Percentiles rank a stretch among this genome's conserved stretches.
Conservation (phyloP, 1,140 invertebrate species). For the Lamellibrachia luymesi region DNA sequence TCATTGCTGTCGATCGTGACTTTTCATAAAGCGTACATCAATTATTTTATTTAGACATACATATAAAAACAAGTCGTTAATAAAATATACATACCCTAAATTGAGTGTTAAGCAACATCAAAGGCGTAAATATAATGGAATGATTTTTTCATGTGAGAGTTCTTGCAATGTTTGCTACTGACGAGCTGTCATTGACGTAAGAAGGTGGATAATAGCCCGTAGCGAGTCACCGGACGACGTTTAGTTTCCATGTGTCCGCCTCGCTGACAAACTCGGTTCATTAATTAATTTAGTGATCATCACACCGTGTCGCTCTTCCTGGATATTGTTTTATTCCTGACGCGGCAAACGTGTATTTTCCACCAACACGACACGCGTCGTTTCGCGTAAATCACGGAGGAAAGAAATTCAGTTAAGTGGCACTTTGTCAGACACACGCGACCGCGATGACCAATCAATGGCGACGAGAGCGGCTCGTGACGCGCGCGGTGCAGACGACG, state of each 20-base stretch:
- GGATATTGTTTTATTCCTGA: constrained; percentile 1
- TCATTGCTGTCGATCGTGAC: too few relatives aligned
- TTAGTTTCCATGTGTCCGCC: background rate
- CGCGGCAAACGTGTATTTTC: background rate
- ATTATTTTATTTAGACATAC: background rate
- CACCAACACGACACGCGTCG: background rate
- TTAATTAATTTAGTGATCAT: background rate
- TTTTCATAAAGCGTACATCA: too few relatives aligned
- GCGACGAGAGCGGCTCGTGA: background rate
- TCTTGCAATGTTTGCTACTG: background rate
- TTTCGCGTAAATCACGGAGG: background rate
- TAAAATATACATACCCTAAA: background rate
- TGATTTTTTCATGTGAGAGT: background rate
- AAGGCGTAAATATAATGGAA: background rate
- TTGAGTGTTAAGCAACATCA: background rate
- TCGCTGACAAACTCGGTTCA: background rate
- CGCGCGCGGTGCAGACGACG: background rate
- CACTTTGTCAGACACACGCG: background rate
- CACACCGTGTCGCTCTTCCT: background rate
- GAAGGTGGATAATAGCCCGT: background rate
- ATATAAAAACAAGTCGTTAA: background rate
- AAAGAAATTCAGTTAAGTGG: background rate
- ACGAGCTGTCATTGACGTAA: background rate
- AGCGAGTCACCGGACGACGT: background rate
- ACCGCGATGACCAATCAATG: background rate